Base-by-base conservation (phyloP, 1,140 invertebrate species). In the Venustaconcha ellipsiformis region DNA sequence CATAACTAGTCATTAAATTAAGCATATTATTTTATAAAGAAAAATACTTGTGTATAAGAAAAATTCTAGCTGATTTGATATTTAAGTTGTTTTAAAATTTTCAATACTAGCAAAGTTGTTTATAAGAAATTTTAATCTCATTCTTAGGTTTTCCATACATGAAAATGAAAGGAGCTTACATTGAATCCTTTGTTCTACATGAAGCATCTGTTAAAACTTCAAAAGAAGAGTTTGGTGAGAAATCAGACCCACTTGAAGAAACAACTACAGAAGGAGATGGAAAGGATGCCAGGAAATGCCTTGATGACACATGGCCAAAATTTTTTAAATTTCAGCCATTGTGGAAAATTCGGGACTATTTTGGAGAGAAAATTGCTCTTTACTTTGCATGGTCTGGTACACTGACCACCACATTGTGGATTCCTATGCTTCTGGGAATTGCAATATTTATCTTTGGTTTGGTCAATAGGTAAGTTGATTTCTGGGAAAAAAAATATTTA, bases 371-470 rank as follows among this genome's bases (percentile, higher is more conserved):
- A 72, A 90, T 91, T 78, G 89, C 88, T 0, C 86, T 91, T 37
- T 91, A 91, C 70, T 91, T 91, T 82, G 90, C 90, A 0, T 91
- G 90, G 89, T 82, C 86, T 0, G 90, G 89, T 0, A 79, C 84
- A 58, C 71, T 90, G 15, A 88, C 86, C 11, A 78, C 84, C 14
- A 86, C 88, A 17, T 78, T 91, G 17, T 89, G 87, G 86, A 79
- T 90, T 12, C 90, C 90, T 1, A 88, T 86, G 55, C 4, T 91
- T 0, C 84, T 91, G 79, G 90, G 90, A n/a, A 30, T 91, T 12
- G 79, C 68, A 57, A 84, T 90, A 23, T 91, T 91, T 80, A 73
- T 88, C 14, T 90, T 88, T 82, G 90, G 90, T 48, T 67, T 90
- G 3, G 77, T 83, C 26, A 69, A 81, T 63, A 89, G 88, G 89